A percentile compares a stretch with the other conserved stretches of the same genome.
These are phyloP conservation scores for Sinocyclocheilus anshuiensis DNA, from an alignment of 2,113 vertebrate species.

Conservation along the genomic window DNA sequence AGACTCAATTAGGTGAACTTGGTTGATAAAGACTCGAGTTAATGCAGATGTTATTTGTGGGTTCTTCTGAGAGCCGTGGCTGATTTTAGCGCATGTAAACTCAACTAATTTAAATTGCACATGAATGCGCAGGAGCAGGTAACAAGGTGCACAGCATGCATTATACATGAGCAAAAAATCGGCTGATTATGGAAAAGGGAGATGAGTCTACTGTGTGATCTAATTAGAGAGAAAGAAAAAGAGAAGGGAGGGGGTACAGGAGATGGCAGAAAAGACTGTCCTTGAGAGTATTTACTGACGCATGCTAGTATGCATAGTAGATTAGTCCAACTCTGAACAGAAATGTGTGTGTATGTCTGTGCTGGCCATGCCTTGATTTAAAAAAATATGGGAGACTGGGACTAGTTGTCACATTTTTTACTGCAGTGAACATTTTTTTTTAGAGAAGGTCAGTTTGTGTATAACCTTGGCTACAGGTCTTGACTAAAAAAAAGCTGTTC, in stretches of 20 bases:
- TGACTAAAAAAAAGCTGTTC: background rate
- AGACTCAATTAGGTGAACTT: slow-evolving; percentile 14
- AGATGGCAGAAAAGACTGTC: slow-evolving; percentile 73
- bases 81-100: slow-evolving; percentile 90
- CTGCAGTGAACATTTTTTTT: background rate
- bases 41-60: slow-evolving; percentile 49
- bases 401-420: background rate
- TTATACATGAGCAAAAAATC: slow-evolving; percentile 84
- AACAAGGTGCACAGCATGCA: slow-evolving; percentile 88
- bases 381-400: background rate
- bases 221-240: slow-evolving; percentile 76
- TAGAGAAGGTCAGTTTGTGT: background rate
- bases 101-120: slow-evolving; percentile 90
- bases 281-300: slow-evolving; percentile 77
- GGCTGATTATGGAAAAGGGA: slow-evolving; percentile 89
- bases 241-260: background rate
- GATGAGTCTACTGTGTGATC: slow-evolving; percentile 94
- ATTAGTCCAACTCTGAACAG: slow-evolving; percentile 24
- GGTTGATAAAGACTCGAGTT: slow-evolving; percentile 42
- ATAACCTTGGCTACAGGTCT: background rate
- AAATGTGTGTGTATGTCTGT: slow-evolving; percentile 23
- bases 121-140: slow-evolving; percentile 92
- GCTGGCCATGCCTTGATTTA: background rate
- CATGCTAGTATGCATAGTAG: slow-evolving; percentile 44
- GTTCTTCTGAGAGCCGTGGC: slow-evolving; percentile 87